Evolutionary conservation across 1,140 invertebrate genomes (phyloP).

Genomic region (Calliopsis andreniformis): DNA sequence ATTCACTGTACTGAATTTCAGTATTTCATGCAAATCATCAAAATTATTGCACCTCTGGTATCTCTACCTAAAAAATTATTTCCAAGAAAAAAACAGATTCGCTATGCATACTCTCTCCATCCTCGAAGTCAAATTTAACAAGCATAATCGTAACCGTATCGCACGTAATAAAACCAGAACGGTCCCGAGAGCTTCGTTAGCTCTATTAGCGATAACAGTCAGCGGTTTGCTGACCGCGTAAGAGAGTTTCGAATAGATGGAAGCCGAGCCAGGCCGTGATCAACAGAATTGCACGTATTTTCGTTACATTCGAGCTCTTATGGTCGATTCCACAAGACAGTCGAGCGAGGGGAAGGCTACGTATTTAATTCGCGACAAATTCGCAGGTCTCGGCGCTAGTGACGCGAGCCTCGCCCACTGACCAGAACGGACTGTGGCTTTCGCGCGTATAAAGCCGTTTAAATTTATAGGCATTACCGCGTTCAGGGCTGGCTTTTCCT

Average conservation of each 20-base stretch:
- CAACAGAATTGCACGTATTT: constrained; percentile 28
- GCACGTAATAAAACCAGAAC: constrained; percentile 41
- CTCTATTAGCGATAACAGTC: constrained; percentile 50
- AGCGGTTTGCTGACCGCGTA: constrained; percentile 42
- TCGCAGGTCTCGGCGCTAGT: neutral
- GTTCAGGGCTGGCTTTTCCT: constrained; percentile 31
- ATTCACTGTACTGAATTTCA: no score
- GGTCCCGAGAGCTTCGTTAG: constrained; percentile 54
- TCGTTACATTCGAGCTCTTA: neutral
- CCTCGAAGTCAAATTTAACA: constrained; percentile 16
- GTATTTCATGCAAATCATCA: no score
- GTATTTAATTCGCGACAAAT: constrained; percentile 33
- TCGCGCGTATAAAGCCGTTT: constrained; percentile 54
- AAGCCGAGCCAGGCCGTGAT: constrained; percentile 19
- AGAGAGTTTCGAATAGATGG: constrained; percentile 38
- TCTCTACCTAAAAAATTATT: no score
- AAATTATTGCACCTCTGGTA: no score
- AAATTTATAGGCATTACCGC: constrained; percentile 64
- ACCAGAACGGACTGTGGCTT: constrained; percentile 32
- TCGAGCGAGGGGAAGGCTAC: neutral
- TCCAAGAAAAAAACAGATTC: neutral
- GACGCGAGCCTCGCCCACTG: no score
- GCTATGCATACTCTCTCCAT: neutral
- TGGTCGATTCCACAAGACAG: constrained; percentile 37
- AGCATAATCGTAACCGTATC: constrained; percentile 38